Evolutionary conservation across 2,113 vertebrate genomes (phyloP).

Genomic region (Dendropsophus ebraccatus): DNA sequence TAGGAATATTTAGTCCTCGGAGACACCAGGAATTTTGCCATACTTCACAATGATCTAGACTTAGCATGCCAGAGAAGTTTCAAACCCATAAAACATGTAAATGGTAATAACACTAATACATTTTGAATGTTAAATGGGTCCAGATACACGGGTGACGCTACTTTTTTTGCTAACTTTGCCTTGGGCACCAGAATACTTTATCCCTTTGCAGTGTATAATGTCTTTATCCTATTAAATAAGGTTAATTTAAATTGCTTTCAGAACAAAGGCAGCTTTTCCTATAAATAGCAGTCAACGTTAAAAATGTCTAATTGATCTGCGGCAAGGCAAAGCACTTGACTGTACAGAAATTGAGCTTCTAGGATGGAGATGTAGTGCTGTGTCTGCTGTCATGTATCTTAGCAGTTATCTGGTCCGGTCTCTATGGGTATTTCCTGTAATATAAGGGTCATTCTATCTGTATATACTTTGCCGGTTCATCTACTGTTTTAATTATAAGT

Average conservation of each 20-base stretch:
- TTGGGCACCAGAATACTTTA: not conserved
- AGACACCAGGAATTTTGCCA: no score
- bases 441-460: conserved; percentile 36
- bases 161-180: not conserved
- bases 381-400: conserved; percentile 40
- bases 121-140: not conserved
- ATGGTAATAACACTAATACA: not conserved
- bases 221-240: conserved; percentile 1
- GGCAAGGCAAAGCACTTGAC: conserved; percentile 17
- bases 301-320: conserved; percentile 38
- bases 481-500: conserved; percentile 41
- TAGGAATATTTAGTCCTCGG: no score
- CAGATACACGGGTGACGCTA: not conserved
- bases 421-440: conserved; percentile 52
- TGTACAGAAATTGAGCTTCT: conserved; percentile 34
- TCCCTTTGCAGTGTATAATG: not conserved
- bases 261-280: conserved; percentile 24
- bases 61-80: no score
- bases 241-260: not conserved
- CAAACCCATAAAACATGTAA: no score
- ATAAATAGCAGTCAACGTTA: conserved; percentile 36
- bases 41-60: no score
- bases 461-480: conserved; percentile 23
- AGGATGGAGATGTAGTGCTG: conserved; percentile 15
- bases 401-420: conserved; percentile 34